Evolutionary conservation across 2,797 vertebrate species (phyloP).

Genomic region (Tangara arthus): DNA sequence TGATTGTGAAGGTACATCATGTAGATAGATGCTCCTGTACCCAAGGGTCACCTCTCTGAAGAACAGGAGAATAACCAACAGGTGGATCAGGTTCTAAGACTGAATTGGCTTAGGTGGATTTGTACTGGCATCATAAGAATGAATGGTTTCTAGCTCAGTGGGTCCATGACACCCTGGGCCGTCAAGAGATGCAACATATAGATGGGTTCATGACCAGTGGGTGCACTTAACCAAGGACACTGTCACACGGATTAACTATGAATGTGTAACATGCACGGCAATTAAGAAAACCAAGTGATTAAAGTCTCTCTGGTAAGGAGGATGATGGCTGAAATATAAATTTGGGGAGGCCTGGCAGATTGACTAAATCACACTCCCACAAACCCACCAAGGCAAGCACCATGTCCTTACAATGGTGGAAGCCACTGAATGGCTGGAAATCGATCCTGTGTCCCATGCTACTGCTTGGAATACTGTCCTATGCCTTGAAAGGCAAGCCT

Average conservation of each 20-base stretch:
- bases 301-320: neutral
- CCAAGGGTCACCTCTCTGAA: neutral
- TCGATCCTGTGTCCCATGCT: fast-evolving
- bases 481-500: neutral
- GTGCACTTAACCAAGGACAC: neutral
- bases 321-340: neutral
- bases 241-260: neutral
- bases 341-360: neutral
- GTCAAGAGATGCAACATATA: neutral
- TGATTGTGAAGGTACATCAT: neutral
- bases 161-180: neutral
- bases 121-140: neutral
- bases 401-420: neutral
- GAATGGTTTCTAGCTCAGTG: neutral
- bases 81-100: neutral
- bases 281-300: neutral
- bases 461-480: neutral
- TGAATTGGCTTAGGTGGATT: neutral
- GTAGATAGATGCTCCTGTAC: neutral
- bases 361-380: neutral
- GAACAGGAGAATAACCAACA: neutral
- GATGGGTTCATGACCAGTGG: neutral
- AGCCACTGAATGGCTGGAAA: neutral
- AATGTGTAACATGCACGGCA: neutral
- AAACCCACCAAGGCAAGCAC: neutral